Conservation (phyloP, 2,888 invertebrate species). For the Lepidonotus clava region DNA sequence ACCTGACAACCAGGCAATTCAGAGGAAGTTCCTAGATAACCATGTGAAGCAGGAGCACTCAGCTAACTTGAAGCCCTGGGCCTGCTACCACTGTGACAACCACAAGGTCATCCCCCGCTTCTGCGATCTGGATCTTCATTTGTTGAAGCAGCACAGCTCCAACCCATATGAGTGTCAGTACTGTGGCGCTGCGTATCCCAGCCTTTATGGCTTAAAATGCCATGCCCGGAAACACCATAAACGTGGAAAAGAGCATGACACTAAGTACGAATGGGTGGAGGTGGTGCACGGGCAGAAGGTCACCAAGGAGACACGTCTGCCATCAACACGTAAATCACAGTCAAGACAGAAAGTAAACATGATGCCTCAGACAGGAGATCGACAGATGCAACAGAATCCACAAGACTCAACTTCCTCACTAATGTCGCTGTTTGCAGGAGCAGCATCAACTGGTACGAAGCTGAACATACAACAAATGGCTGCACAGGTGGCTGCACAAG, state of each 20-base stretch:
- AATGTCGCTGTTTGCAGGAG: slow-evolving; percentile 4
- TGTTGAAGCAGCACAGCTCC: slow-evolving; percentile 33
- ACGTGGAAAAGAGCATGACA: slow-evolving; percentile 27
- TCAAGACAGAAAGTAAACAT: background rate
- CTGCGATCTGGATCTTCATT: background rate
- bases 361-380: slow-evolving; percentile 35
- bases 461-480: too few relatives aligned
- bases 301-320: background rate
- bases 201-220: background rate
- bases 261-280: slow-evolving; percentile 35
- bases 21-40: background rate
- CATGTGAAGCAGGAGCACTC: background rate
- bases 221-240: slow-evolving; percentile 37
- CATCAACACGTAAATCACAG: slow-evolving; percentile 12
- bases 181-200: slow-evolving; percentile 36
- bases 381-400: slow-evolving; percentile 19
- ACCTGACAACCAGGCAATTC: background rate
- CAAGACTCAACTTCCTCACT: background rate
- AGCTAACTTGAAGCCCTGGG: background rate
- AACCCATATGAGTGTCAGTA: slow-evolving; percentile 51
- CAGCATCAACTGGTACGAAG: too few relatives aligned
- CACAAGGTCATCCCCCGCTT: slow-evolving; percentile 9
- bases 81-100: slow-evolving; percentile 47
- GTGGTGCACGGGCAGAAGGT: slow-evolving; percentile 1
- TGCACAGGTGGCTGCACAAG: background rate